phyloP scores from a whole-genome alignment of 1,140 invertebrate genomes.

The Ylistrum balloti region DNA sequence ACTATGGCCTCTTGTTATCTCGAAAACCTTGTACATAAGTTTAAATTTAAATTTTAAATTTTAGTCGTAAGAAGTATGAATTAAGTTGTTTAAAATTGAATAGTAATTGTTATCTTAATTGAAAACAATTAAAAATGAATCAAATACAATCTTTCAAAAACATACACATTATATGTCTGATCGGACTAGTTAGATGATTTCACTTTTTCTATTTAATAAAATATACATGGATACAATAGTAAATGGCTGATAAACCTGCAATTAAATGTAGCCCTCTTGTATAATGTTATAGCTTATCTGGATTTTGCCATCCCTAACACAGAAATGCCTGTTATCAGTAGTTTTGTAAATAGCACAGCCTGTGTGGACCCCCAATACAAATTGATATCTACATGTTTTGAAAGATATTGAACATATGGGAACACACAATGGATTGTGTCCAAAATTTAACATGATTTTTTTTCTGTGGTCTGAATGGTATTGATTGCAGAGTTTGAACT shows the following conservation, averaged over 20 bases:
- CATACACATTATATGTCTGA: neutral
- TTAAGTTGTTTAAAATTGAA: no score
- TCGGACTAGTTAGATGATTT: neutral
- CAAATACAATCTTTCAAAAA: neutral
- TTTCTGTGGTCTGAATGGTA: conserved; percentile 38
- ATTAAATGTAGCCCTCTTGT: neutral
- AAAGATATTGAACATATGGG: conserved; percentile 39
- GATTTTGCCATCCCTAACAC: neutral
- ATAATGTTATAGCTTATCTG: neutral
- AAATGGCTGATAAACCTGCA: neutral
- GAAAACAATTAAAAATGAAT: no score
- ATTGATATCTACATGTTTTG: conserved; percentile 40
- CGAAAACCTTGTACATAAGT: no score
- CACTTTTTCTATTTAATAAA: conserved; percentile 3
- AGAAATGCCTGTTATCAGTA: neutral
- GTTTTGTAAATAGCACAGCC: conserved; percentile 10
- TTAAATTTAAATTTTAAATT: no score
- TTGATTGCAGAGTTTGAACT: conserved; percentile 1
- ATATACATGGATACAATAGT: conserved; percentile 11
- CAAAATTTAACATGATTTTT: conserved; percentile 40
- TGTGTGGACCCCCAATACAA: conserved; percentile 23
- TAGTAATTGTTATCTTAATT: no score
- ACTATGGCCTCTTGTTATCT: no score
- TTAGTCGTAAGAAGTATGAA: no score
- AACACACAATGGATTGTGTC: conserved; percentile 14